These are phyloP conservation scores for Percina caprodes DNA, from an alignment of 2,113 vertebrate genomes.

Conservation along the genomic window DNA sequence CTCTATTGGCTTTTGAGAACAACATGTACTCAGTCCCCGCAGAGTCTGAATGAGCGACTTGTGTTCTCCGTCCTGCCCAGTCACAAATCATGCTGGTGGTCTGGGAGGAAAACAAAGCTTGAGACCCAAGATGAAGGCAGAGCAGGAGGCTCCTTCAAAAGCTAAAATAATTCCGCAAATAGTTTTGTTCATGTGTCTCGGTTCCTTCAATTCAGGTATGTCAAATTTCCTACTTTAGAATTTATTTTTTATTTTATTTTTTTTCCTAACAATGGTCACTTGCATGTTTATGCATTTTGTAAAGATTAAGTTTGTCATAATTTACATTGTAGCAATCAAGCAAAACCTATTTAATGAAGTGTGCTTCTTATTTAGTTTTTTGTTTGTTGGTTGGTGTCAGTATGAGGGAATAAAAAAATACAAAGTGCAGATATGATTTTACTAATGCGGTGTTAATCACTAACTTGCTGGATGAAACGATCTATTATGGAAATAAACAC, in stretches of 20 bases:
- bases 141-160: constrained; percentile 80
- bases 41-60: constrained; percentile 81
- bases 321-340: not conserved
- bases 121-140: constrained; percentile 91
- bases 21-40: constrained; percentile 84
- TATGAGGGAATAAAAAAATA: not conserved
- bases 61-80: constrained; percentile 85
- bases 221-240: not conserved
- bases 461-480: not conserved
- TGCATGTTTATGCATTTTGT: not conserved
- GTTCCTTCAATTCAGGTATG: constrained; percentile 86
- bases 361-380: not conserved
- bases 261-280: not conserved
- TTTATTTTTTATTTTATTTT: not conserved
- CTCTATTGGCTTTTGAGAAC: constrained; percentile 59
- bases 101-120: constrained; percentile 82
- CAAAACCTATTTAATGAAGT: not conserved
- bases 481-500: not conserved
- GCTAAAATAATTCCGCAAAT: constrained; percentile 69
- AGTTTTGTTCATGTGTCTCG: constrained; percentile 78
- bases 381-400: not conserved
- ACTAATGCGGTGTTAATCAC: not conserved
- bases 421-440: not conserved
- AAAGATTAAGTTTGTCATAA: not conserved
- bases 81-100: constrained; percentile 90